Evolutionary conservation across 2,797 vertebrate species (phyloP), one percentile per base, ranked within the genome.

Genomic region (Pelodytes ibericus): DNA sequence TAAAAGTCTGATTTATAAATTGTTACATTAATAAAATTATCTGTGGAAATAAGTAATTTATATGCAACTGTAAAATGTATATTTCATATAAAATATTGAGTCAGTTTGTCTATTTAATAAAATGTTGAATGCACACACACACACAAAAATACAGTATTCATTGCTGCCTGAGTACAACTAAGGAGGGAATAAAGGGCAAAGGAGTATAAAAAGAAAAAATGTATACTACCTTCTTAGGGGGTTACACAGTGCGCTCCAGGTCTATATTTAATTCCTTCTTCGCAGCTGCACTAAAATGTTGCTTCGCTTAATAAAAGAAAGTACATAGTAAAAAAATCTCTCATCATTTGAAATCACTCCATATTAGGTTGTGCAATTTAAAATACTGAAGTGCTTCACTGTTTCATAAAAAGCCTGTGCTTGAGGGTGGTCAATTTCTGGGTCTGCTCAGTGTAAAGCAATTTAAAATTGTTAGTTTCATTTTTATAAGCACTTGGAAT

Each of bases 221-320:
- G 63, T 56, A 39, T 36, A 49, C 56, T 72, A 73, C 71, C 63
- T 79, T 56, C 64, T 66, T 49, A 30, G 71, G 41, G 70, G 56
- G 30, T 41, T 41, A 68, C 63, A 62, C 41, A 10, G 70, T 41
- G 31, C 71, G 61, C 60, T 49, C 57, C 33, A 66, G 73, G 63
- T 79, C 70, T 79, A 73, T 79, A 79, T 79, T 79, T 79, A 79
- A 79, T 73, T 62, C 76, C 70, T 79, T 66, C 71, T 79, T 79
- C 73, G 76, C 76, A 68, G 76, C 57, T 56, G 44, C 41, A 79
- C 70, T 79, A 79, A 79, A 79, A 69, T 30, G 71, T 71, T 62
- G 70, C 76, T 79, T 79, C 76, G 68, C 76, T 79, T 79, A 79
- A 79, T 79, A 79, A 79, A 79, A 79, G 76, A 79, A 73, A 79